Base-by-base conservation (phyloP, 2,113 vertebrate species). In the Calypte anna region DNA sequence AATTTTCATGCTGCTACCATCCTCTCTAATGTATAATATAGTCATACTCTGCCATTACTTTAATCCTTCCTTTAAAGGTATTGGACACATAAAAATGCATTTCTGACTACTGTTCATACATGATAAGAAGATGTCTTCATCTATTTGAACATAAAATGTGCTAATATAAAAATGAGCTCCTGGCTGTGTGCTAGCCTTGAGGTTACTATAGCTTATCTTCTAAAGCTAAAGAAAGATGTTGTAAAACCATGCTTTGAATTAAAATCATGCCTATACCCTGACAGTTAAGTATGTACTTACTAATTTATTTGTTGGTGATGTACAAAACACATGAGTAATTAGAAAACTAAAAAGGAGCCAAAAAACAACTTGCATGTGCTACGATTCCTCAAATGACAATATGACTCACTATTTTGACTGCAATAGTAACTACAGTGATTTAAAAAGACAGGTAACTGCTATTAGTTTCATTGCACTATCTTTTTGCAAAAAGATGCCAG, bases 361-460 rank as follows among this genome's bases (percentile, higher is more conserved):
- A 80, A 57, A 8, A 86, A 64, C 9, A 88, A 61, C 11, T 66
- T 79, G 75, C 44, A 88, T 75, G 28, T 33, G 33, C 3, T 22
- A 4, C n/a, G 18, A 69, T 82, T 86, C 88, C 31, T 59, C 68
- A 77, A 78, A 81, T 64, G 18, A 46, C 86, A 87, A 85, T n/a
- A 75, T 36, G 90, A 77, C 18, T 57, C 36, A 85, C 12, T 53
- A 58, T 94, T 94, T 94, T 75, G 28, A 82, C 22, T 77, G 27
- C 11, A 89, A 31, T 6, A 31, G 25, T 90, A 95, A 61, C 50
- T 95, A 83, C 28, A 63, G 3, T n/a, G 86, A n/a, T 75, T 82
- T 78, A 40, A 95, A 91, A 96, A 62, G 57, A 91, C 86, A 82
- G 8, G 16, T 58, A 85, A 90, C 69, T 86, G 16, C 9, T 89